Percentiles rank a stretch among this genome's conserved stretches.
These are phyloP conservation scores for Xiphias gladius DNA, from an alignment of 2,113 vertebrate species.

Conservation along the genomic window DNA sequence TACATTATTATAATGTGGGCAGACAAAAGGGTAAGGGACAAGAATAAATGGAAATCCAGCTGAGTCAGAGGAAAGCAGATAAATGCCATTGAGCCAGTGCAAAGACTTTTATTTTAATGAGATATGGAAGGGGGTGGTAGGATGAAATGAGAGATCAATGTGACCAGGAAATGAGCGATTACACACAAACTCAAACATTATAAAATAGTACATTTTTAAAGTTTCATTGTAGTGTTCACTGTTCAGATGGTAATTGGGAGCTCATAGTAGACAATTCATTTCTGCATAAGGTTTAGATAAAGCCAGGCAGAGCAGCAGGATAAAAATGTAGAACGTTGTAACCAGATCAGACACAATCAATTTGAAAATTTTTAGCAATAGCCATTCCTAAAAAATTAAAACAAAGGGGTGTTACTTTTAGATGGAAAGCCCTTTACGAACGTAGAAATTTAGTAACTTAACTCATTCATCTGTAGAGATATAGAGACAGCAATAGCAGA, in stretches of 20 bases:
- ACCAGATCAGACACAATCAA: background rate
- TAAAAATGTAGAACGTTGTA: background rate
- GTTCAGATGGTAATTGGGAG: conserved; percentile 36
- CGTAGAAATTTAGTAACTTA: background rate
- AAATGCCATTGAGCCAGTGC: conserved; percentile 74
- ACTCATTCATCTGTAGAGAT: background rate
- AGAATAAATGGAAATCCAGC: conserved; percentile 76
- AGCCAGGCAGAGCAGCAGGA: background rate
- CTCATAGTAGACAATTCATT: background rate
- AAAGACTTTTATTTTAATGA: conserved; percentile 72
- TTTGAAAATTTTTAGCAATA: background rate
- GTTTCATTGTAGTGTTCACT: conserved; percentile 33
- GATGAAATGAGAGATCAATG: conserved; percentile 63
- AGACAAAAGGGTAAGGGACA: conserved; percentile 73
- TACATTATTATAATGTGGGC: conserved; percentile 75
- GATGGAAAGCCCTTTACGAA: background rate
- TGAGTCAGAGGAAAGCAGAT: conserved; percentile 76
- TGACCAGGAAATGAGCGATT: conserved; percentile 58
- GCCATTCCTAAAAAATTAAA: background rate
- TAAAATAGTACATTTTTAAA: conserved; percentile 33
- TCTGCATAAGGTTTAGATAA: conserved; percentile 14
- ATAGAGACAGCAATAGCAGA: background rate
- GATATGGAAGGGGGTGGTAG: conserved; percentile 51
- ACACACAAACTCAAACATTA: conserved; percentile 46
- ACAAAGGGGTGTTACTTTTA: background rate